phyloP scores from a whole-genome alignment of 2,888 invertebrate species.

The Mythimna albipuncta region DNA sequence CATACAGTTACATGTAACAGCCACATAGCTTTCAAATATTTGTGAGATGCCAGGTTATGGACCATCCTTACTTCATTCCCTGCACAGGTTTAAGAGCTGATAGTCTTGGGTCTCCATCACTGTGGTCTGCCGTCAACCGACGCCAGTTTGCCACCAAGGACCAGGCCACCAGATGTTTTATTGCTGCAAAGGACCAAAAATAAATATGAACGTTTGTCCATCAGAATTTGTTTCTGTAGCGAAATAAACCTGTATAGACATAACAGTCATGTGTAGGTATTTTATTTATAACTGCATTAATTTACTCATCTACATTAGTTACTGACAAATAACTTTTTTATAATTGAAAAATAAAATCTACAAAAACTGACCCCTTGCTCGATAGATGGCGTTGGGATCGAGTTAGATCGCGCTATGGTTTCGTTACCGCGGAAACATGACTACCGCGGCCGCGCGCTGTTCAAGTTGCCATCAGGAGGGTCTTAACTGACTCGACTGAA shows the following conservation, averaged over 20 bases:
- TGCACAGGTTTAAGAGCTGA: slow-evolving; percentile 74
- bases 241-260: not conserved
- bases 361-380: slow-evolving; percentile 36
- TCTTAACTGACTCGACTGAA: slow-evolving; percentile 91
- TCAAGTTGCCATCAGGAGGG: slow-evolving; percentile 80
- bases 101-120: slow-evolving; percentile 70
- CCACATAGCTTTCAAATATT: not conserved
- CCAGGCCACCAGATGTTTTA: slow-evolving; percentile 72
- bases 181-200: slow-evolving; percentile 66
- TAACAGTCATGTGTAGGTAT: not conserved
- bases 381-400: slow-evolving; percentile 70
- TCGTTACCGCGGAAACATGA: slow-evolving; percentile 46
- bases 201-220: not conserved
- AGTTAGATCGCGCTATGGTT: slow-evolving; percentile 70
- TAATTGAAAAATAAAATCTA: not conserved
- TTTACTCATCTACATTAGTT: not conserved
- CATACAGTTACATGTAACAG: slow-evolving; percentile 5
- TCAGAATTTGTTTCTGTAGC: not conserved
- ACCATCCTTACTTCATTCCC: slow-evolving; percentile 74
- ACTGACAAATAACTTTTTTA: not conserved
- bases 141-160: slow-evolving; percentile 74
- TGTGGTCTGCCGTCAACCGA: slow-evolving; percentile 70
- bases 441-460: not conserved
- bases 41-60: not conserved
- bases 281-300: not conserved